phyloP scores from a whole-genome alignment of 2,113 vertebrate genomes.

The Lamprotornis superbus region DNA sequence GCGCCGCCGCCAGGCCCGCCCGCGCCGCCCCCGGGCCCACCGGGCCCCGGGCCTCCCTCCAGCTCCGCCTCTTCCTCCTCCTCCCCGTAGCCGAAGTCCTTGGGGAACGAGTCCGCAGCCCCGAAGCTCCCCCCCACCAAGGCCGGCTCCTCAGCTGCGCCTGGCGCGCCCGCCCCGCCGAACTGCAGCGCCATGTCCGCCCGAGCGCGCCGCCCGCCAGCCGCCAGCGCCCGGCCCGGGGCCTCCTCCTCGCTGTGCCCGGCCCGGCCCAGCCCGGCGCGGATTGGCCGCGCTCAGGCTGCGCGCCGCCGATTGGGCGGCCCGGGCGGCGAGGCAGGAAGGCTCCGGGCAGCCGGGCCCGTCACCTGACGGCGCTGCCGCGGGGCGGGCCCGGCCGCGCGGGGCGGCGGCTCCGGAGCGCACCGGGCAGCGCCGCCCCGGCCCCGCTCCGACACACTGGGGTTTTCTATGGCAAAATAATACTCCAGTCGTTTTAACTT shows the following conservation, averaged over 20 bases:
- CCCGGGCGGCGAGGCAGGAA: background rate
- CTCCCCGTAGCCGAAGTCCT: conserved; percentile 94
- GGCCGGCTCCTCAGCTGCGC: conserved; percentile 79
- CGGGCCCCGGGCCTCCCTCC: conserved; percentile 22
- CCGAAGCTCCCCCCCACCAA: conserved; percentile 85
- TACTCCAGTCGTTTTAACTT: too few species aligned
- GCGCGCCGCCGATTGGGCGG: too few species aligned
- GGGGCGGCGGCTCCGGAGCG: background rate
- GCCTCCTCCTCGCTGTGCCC: background rate
- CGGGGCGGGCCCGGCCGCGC: background rate
- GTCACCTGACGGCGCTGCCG: conserved; percentile 83
- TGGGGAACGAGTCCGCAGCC: conserved; percentile 90
- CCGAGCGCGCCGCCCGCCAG: conserved; percentile 1
- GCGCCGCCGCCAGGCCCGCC: conserved; percentile 71
- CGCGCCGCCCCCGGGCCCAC: conserved; percentile 18
- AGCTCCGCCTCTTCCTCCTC: conserved; percentile 92
- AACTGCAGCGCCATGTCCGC: conserved; percentile 93
- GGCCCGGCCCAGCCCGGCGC: too few species aligned
- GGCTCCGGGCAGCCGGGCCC: conserved; percentile 50
- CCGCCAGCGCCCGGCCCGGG: conserved; percentile 12
- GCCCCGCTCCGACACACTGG: too few species aligned
- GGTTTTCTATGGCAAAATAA: too few species aligned
- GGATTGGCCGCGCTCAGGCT: too few species aligned
- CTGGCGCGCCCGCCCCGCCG: conserved; percentile 34
- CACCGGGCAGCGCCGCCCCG: background rate